phyloP scores from a whole-genome alignment of 2,113 vertebrate genomes.

The Butastur rufipennis region DNA sequence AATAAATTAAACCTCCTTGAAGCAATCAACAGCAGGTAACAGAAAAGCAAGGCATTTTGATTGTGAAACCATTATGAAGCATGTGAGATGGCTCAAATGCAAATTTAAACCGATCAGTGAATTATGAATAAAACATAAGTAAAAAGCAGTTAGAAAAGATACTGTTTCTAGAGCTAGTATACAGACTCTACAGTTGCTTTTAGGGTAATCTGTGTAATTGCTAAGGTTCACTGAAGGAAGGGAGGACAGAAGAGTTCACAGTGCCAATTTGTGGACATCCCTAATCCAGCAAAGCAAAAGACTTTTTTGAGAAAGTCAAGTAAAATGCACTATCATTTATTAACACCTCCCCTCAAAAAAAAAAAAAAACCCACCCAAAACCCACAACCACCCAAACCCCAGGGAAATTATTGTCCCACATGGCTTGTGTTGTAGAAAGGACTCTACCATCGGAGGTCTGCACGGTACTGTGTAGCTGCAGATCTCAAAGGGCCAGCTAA shows the following conservation, averaged over 20 bases:
- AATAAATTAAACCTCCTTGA: background rate
- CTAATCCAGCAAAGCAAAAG: background rate
- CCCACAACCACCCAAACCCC: no score
- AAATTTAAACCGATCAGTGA: background rate
- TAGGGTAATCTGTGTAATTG: background rate
- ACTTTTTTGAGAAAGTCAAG: background rate
- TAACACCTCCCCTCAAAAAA: fast-evolving
- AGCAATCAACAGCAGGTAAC: background rate
- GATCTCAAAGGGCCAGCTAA: background rate
- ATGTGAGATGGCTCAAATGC: background rate
- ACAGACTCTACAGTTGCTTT: background rate
- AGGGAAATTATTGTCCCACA: fast-evolving
- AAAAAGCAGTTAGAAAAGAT: background rate
- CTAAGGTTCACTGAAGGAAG: background rate
- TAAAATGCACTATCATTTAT: background rate
- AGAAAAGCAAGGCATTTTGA: background rate
- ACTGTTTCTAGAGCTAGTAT: background rate
- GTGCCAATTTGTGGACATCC: background rate
- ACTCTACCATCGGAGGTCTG: background rate
- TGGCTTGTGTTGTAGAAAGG: background rate
- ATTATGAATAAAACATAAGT: background rate
- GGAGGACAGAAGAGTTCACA: background rate
- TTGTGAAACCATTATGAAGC: background rate
- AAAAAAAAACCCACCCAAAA: no score
- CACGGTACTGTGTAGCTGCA: background rate